A percentile compares a stretch with the other conserved stretches of the same genome.
phyloP scores from a whole-genome alignment of 2,797 vertebrate genomes.

The Ctenopoma multispine region DNA sequence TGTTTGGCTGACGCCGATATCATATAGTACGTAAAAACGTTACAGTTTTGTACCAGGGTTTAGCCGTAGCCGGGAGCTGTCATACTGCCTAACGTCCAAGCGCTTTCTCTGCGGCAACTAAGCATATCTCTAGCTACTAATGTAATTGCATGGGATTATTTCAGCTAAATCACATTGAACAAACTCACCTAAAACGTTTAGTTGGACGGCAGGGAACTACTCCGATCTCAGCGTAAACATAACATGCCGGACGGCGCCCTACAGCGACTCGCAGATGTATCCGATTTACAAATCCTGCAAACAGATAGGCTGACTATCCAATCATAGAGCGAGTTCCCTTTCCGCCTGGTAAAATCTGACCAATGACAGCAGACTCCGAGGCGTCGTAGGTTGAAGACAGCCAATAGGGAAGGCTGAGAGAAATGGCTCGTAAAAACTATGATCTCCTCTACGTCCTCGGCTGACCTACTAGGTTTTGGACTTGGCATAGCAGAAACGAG shows the following conservation, averaged over 20 bases:
- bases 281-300: slow-evolving; percentile 54
- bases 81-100: slow-evolving; percentile 22
- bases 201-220: neutral
- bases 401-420: slow-evolving; percentile 60
- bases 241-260: slow-evolving; percentile 71
- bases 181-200: slow-evolving; percentile 57
- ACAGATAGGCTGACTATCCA: slow-evolving; percentile 54
- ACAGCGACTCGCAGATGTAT: slow-evolving; percentile 34
- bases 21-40: slow-evolving; percentile 6
- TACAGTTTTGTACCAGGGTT: slow-evolving; percentile 46
- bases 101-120: neutral
- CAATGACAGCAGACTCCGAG: slow-evolving; percentile 41
- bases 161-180: fast-evolving
- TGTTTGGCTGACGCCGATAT: slow-evolving; percentile 22
- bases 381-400: neutral
- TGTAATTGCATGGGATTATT: fast-evolving
- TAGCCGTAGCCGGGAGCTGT: slow-evolving; percentile 75
- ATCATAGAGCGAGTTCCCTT: slow-evolving; percentile 52
- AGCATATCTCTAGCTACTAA: fast-evolving
- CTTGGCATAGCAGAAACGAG: no score
- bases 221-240: slow-evolving; percentile 66
- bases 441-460: slow-evolving; percentile 43
- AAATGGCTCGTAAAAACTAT: slow-evolving; percentile 9
- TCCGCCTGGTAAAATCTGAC: slow-evolving; percentile 42
- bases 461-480: slow-evolving; percentile 25